phyloP scores from a whole-genome alignment of 1,140 invertebrate species.

The Eciton burchellii region DNA sequence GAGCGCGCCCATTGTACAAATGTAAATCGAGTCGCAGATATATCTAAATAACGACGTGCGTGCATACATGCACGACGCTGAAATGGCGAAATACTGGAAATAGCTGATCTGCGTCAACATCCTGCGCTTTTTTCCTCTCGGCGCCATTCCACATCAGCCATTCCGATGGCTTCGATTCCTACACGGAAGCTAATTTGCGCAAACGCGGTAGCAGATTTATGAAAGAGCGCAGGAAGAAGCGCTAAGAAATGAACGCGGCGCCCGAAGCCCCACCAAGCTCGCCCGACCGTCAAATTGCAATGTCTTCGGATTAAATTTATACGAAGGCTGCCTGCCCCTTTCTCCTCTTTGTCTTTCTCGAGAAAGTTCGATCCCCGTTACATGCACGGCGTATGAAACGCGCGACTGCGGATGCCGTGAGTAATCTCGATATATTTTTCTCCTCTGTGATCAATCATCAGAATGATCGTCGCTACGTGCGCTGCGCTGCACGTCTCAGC shows the following conservation, averaged over 20 bases:
- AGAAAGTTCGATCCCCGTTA: background rate
- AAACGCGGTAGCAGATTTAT: slow-evolving; percentile 16
- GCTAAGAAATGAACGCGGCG: slow-evolving; percentile 7
- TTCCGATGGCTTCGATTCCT: background rate
- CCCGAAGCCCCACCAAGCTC: slow-evolving; percentile 25
- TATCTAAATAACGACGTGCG: too few species aligned
- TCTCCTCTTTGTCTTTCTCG: background rate
- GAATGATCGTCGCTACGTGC: slow-evolving; percentile 5
- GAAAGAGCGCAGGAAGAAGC: background rate
- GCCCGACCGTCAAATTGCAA: slow-evolving; percentile 65
- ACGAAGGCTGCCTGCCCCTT: slow-evolving; percentile 13
- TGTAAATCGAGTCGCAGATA: too few species aligned
- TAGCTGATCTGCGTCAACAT: background rate
- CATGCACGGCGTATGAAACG: slow-evolving; percentile 9
- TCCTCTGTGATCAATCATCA: slow-evolving; percentile 33
- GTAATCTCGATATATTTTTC: slow-evolving; percentile 1
- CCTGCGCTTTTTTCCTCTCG: background rate
- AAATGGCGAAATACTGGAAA: background rate
- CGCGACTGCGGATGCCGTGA: background rate
- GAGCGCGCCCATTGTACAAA: background rate
- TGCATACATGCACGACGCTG: too few species aligned
- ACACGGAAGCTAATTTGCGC: slow-evolving; percentile 30
- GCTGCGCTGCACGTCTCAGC: background rate
- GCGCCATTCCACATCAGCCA: background rate
- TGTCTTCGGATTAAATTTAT: slow-evolving; percentile 70